phyloP scores from a whole-genome alignment of 2,797 vertebrate genomes.

The Taeniopygia guttata region DNA sequence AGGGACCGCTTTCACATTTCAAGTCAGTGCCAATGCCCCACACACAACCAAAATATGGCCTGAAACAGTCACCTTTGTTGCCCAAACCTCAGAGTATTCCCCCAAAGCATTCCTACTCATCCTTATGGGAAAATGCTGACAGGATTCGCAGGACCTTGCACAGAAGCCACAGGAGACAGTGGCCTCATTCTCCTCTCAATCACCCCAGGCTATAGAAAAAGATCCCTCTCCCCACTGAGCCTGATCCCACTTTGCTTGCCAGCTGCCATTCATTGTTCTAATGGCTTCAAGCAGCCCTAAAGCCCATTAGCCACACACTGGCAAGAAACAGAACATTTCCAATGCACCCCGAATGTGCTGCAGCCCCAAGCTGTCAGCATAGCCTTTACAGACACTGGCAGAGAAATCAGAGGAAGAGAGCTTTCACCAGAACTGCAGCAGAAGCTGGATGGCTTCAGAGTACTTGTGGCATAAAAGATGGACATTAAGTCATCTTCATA shows the following conservation, averaged over 20 bases:
- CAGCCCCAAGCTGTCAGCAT: not conserved
- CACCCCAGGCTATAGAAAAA: not conserved
- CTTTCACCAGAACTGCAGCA: not conserved
- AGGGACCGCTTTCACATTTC: not conserved
- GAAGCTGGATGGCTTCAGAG: not conserved
- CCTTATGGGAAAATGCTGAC: not conserved
- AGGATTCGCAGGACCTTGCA: not conserved
- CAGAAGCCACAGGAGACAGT: not conserved
- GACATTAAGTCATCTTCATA: not conserved
- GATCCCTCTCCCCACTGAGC: not conserved
- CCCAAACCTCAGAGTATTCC: not conserved
- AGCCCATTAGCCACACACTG: not conserved
- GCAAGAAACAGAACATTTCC: not conserved
- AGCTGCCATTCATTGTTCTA: not conserved
- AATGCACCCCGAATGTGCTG: not conserved
- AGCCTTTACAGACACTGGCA: not conserved
- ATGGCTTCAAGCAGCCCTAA: not conserved
- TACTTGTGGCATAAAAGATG: not conserved
- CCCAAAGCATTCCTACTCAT: not conserved
- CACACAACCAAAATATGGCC: not conserved
- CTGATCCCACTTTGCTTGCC: rapidly evolving
- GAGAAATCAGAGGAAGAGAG: not conserved
- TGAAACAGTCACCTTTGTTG: not conserved
- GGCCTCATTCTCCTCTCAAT: not conserved
- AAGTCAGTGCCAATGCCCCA: not conserved